A percentile compares a stretch with the other conserved stretches of the same genome.
phyloP scores from a whole-genome alignment of 1,140 invertebrate genomes.

The Microplitis demolitor region DNA sequence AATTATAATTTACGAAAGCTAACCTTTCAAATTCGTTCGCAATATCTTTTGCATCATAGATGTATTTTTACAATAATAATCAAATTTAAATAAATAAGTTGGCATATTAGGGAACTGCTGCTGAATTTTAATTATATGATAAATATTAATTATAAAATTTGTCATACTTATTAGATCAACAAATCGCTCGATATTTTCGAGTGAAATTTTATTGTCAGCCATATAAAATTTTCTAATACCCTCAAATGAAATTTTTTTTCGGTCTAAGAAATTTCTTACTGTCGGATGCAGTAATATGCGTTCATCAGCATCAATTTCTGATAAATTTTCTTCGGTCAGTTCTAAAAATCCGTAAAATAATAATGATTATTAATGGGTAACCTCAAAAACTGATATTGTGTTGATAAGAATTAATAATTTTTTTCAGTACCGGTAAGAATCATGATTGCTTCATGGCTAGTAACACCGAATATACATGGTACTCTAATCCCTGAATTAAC shows the following conservation, averaged over 20 bases:
- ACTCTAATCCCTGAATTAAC: constrained; percentile 60
- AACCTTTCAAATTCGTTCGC: neutral
- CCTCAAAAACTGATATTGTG: neutral
- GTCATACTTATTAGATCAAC: neutral
- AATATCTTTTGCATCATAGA: constrained; percentile 13
- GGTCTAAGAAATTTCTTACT: neutral
- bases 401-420: neutral
- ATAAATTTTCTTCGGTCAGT: neutral
- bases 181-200: neutral
- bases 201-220: constrained; percentile 10
- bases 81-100: constrained; percentile 63
- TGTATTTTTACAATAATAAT: constrained; percentile 38
- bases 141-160: constrained; percentile 16
- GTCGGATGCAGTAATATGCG: neutral
- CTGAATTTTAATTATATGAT: constrained; percentile 45
- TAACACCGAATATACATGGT: constrained; percentile 67
- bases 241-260: constrained; percentile 42
- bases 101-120: constrained; percentile 36
- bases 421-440: constrained; percentile 44
- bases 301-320: neutral
- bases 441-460: constrained; percentile 64
- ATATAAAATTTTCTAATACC: constrained; percentile 57
- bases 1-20: neutral
- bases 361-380: too few species aligned
- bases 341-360: neutral